Evolutionary conservation across 2,888 invertebrate species (phyloP), one percentile per base, ranked within the genome.

Genomic region (Saturnia japonica): DNA sequence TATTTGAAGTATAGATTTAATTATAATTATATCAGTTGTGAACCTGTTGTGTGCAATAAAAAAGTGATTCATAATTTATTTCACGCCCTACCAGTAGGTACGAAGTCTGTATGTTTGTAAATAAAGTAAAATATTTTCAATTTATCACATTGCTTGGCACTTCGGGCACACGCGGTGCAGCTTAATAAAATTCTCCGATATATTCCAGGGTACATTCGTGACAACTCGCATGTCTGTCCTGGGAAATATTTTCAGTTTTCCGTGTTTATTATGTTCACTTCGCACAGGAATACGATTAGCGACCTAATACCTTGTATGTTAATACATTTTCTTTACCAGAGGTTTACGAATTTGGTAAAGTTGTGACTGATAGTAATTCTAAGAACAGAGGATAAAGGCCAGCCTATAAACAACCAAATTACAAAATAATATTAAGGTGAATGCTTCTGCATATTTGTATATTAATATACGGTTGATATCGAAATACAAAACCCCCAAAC

Each of bases 131-230:
- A 76, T 75, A 76, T 73, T 74, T 72, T 74, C 66, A 74, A 78
- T 78, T 78, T 77, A 78, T 78, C 78, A 78, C 71, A 64, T 70
- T 51, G n/a, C 68, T 47, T 57, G 66, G 64, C 72, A 72, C 71
- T 72, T 74, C 74, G 70, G 51, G 68, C 74, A 67, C 75, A 77
- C 73, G 74, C 74, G 75, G 67, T 70, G 70, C 64, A 64, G 71
- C 72, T 73, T 74, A 72, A 74, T 74, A 74, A 74, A 73, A 74
- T 69, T 73, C 72, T 72, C 69, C 74, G 75, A 76, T 77, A 75
- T 72, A 72, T 70, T 72, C 72, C 43, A 69, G 45, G 57, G 34
- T 66, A 68, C 69, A 70, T 70, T 72, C 69, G 70, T 60, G 73
- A 68, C 73, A 72, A 71, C 68, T 51, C 69, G 70, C 67, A 67